phyloP scores from a whole-genome alignment of 2,888 invertebrate genomes.

The Trachelus tabidus region DNA sequence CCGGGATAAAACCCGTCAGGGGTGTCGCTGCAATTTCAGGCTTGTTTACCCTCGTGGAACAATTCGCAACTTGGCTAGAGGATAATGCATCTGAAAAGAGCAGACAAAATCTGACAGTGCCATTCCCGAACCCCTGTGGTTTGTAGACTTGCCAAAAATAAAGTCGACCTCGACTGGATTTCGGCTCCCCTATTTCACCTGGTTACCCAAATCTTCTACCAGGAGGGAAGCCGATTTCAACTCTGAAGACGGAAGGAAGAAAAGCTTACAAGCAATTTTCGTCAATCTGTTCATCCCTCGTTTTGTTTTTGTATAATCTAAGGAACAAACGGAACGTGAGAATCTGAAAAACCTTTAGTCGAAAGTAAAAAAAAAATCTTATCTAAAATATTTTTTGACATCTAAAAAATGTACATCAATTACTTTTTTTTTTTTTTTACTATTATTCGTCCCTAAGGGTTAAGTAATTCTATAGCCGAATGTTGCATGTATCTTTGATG shows the following conservation, averaged over 20 bases:
- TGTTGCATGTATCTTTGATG: neutral
- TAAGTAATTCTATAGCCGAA: neutral
- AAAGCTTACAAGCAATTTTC: neutral
- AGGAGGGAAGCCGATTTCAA: neutral
- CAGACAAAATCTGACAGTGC: constrained; percentile 11
- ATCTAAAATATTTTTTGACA: too few species aligned
- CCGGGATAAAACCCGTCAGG: neutral
- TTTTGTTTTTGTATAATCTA: neutral
- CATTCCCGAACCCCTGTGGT: constrained; percentile 25
- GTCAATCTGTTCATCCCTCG: neutral
- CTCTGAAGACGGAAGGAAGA: neutral
- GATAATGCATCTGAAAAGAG: neutral
- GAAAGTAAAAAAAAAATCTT: too few species aligned
- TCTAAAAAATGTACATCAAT: neutral
- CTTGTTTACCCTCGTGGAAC: neutral
- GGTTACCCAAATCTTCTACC: neutral
- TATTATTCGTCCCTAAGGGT: neutral
- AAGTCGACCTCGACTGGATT: constrained; percentile 21
- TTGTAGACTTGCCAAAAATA: constrained; percentile 36
- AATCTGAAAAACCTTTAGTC: too few species aligned
- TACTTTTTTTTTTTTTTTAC: neutral
- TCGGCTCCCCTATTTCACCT: neutral
- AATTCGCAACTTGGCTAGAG: neutral
- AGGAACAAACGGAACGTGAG: neutral
- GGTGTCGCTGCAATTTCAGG: neutral